These are phyloP conservation scores for Catocala sponsa DNA, from an alignment of 2,888 invertebrate species.

Conservation along the genomic window DNA sequence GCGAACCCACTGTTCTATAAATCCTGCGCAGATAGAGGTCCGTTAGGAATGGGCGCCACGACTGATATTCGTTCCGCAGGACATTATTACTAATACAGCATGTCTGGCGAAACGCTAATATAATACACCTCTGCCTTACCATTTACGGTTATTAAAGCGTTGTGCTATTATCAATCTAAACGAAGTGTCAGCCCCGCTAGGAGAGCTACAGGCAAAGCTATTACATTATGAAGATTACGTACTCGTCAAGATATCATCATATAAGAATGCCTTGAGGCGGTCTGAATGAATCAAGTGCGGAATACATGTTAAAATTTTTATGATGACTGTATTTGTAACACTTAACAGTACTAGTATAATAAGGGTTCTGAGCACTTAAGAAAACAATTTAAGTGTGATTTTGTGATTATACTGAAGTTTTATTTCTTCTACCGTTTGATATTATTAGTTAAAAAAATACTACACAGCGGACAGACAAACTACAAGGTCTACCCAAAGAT, in stretches of 20 bases:
- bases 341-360: background rate
- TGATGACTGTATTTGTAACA: background rate
- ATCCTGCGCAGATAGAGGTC: too few species aligned
- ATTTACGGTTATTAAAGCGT: too few species aligned
- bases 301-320: background rate
- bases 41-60: too few species aligned
- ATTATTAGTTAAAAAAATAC: too few species aligned
- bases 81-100: background rate
- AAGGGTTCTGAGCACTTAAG: background rate
- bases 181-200: background rate
- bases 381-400: too few species aligned
- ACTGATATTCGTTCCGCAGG: background rate
- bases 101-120: too few species aligned
- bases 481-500: too few species aligned
- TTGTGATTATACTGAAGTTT: too few species aligned
- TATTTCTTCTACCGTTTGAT: too few species aligned
- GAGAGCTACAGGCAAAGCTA: slow-evolving; percentile 3
- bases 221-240: slow-evolving; percentile 7
- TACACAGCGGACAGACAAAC: too few species aligned
- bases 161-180: background rate
- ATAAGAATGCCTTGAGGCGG: background rate
- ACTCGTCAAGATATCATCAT: slow-evolving; percentile 1
- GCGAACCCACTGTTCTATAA: too few species aligned
- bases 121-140: too few species aligned
- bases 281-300: background rate